Evolutionary conservation across 1,140 invertebrate genomes (phyloP).

Genomic region (Drepana arcuata): DNA sequence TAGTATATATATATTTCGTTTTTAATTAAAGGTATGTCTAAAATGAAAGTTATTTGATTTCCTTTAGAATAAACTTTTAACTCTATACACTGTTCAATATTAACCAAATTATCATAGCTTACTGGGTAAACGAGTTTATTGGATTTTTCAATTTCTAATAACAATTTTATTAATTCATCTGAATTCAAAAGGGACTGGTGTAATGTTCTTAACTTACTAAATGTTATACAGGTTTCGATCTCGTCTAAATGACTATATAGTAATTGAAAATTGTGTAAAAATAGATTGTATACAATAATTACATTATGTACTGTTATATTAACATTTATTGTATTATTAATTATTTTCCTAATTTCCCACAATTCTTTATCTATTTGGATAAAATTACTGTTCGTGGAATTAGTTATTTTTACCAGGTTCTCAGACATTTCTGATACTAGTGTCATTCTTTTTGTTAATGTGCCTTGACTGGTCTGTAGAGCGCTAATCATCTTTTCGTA

Average conservation of each 20-base stretch:
- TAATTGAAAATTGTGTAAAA: slow-evolving; percentile 8
- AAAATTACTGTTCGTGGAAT: slow-evolving; percentile 4
- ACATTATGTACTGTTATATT: not conserved
- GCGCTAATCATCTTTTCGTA: slow-evolving; percentile 5
- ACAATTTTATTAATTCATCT: slow-evolving; percentile 5
- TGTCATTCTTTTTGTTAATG: slow-evolving; percentile 6
- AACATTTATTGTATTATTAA: slow-evolving; percentile 1
- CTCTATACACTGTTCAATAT: slow-evolving; percentile 11
- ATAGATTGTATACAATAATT: not conserved
- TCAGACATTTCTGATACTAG: slow-evolving; percentile 7
- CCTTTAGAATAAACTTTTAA: slow-evolving; percentile 15
- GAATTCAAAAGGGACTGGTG: slow-evolving; percentile 11
- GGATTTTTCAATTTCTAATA: slow-evolving; percentile 10
- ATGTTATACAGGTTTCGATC: slow-evolving; percentile 8
- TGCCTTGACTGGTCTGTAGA: slow-evolving; percentile 7
- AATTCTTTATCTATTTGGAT: slow-evolving; percentile 2
- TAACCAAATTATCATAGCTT: slow-evolving; percentile 11
- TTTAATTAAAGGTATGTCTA: slow-evolving; percentile 10
- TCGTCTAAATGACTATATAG: slow-evolving; percentile 3
- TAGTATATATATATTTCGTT: slow-evolving; percentile 10
- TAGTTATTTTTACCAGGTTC: slow-evolving; percentile 4
- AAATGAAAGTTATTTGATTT: slow-evolving; percentile 16
- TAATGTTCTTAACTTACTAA: slow-evolving; percentile 9
- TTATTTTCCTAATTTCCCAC: slow-evolving; percentile 2
- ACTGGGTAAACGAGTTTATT: slow-evolving; percentile 11